phyloP scores from a whole-genome alignment of 2,113 vertebrate species.

The Lampris incognitus region DNA sequence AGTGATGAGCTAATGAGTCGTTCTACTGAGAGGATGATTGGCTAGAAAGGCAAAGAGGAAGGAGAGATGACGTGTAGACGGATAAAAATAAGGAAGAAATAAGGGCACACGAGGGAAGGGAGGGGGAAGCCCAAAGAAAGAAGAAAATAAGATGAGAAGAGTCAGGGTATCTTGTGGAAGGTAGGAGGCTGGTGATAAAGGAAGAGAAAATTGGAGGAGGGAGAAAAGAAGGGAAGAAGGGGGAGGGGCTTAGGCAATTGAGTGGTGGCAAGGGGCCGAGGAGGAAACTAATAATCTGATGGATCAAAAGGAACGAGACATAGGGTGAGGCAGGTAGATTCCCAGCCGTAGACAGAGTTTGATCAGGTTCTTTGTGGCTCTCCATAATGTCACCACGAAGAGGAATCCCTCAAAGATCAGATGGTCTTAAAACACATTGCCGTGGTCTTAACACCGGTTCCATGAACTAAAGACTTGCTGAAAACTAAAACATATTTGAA shows the following conservation, averaged over 20 bases:
- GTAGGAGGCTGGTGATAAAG: background rate
- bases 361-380: background rate
- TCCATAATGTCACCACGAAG: too few relatives aligned
- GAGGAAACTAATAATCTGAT: background rate
- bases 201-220: background rate
- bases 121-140: background rate
- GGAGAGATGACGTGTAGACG: slow-evolving; percentile 6
- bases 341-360: slow-evolving; percentile 56
- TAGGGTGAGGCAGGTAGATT: slow-evolving; percentile 17
- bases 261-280: background rate
- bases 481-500: too few relatives aligned
- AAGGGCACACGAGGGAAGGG: background rate
- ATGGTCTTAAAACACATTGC: too few relatives aligned
- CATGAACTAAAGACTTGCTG: too few relatives aligned
- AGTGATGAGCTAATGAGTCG: slow-evolving; percentile 29
- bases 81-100: background rate
- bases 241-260: background rate
- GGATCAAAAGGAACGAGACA: background rate
- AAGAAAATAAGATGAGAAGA: background rate
- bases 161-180: background rate
- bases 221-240: background rate
- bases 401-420: too few relatives aligned
- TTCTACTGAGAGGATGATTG: slow-evolving; percentile 63
- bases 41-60: slow-evolving; percentile 25
- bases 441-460: too few relatives aligned